Evolutionary conservation across 1,140 invertebrate species (phyloP).

Genomic region (Drosophila yakuba): DNA sequence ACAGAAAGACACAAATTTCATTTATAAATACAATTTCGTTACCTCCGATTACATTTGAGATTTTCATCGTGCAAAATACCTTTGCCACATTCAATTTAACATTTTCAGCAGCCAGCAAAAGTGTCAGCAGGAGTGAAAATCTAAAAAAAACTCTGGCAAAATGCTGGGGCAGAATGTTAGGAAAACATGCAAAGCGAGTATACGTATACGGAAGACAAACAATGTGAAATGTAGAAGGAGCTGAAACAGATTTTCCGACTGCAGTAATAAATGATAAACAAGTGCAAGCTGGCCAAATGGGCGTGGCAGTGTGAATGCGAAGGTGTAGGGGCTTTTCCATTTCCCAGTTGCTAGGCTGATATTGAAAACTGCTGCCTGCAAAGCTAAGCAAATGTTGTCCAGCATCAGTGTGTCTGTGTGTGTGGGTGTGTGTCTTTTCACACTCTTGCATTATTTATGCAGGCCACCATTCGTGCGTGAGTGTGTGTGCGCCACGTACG

Average conservation of each 20-base stretch:
- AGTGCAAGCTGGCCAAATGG: slow-evolving; percentile 69
- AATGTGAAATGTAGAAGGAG: slow-evolving; percentile 43
- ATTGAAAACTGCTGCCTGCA: slow-evolving; percentile 55
- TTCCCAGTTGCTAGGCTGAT: slow-evolving; percentile 47
- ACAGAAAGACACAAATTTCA: slow-evolving; percentile 5
- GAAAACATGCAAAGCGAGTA: slow-evolving; percentile 1
- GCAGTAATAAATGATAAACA: slow-evolving; percentile 78
- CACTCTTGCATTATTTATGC: slow-evolving; percentile 55
- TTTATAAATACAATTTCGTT: slow-evolving; percentile 42
- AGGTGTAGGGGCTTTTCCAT: neutral
- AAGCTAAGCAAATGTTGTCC: slow-evolving; percentile 39
- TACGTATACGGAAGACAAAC: slow-evolving; percentile 36
- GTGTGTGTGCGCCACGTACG: slow-evolving; percentile 41
- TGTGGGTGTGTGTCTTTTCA: slow-evolving; percentile 35
- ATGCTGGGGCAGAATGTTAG: slow-evolving; percentile 8
- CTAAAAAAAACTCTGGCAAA: slow-evolving; percentile 36
- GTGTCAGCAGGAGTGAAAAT: slow-evolving; percentile 35
- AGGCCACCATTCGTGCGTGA: slow-evolving; percentile 13
- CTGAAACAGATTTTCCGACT: slow-evolving; percentile 65
- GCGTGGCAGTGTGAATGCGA: neutral
- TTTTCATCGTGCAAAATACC: slow-evolving; percentile 54
- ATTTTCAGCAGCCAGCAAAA: slow-evolving; percentile 34
- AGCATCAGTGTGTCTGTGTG: slow-evolving; percentile 3
- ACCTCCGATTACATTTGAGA: slow-evolving; percentile 35
- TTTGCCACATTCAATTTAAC: slow-evolving; percentile 37